Evolutionary conservation across 2,888 invertebrate species (phyloP), one percentile per base, ranked within the genome.

Genomic region (Listrodromus nycthemerus): DNA sequence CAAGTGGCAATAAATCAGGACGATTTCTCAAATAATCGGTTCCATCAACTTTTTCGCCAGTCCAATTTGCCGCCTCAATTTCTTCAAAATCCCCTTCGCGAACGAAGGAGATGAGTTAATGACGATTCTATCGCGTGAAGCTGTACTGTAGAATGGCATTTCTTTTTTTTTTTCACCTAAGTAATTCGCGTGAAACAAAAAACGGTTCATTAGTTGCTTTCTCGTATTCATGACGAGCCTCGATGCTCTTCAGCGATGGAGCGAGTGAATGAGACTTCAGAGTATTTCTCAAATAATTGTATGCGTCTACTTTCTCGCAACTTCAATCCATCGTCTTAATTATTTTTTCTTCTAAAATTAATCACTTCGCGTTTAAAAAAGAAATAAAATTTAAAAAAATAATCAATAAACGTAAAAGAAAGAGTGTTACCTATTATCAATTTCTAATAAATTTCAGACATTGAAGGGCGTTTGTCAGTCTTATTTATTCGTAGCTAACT

Each of bases 401-500:
- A 52, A 52, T 52, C 21, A 3, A 19, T 5, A 7, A 1, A 7
- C 37, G 8, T 37, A 37, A 37, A 37, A 37, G 6, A 5, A 37
- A 37, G 7, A 37, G 8, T 7, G 8, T 5, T 5, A 41, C 13
- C 10, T 13, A 41, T 41, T 13, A 13, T 41, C 13, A 45, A 45
- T 45, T 21, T 10, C 4, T n/a, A 27, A 50, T 19, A 27, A 74
- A 76, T 70, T 65, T 45, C n/a, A 73, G 63, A 65, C 65, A 19
- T 65, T 5, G 19, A 45, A 66, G 79, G 82, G 79, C 74, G 79
- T 91, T 89, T 89, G 86, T 91, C 91, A 91, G 91, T 91, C 91
- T 91, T 75, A 70, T 83, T 91, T 91, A 91, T 91, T 91, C 67
- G 80, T 89, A 90, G 87, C 88, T 90, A 90, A 88, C 55, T 89